Evolutionary conservation across 2,888 invertebrate species (phyloP).

Genomic region (Hedya salicella): DNA sequence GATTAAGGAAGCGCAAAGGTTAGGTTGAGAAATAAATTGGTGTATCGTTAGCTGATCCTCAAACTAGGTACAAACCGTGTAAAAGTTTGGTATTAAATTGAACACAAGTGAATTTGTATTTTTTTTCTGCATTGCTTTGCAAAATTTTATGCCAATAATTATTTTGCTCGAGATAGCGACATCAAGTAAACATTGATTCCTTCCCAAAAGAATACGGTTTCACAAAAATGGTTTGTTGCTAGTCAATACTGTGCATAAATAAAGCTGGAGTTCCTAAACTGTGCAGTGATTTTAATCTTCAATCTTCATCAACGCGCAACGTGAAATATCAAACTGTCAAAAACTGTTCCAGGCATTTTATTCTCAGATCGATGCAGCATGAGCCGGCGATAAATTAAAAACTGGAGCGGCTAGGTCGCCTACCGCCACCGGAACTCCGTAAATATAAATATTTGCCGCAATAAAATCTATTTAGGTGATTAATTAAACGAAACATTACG

Average conservation of each 20-base stretch:
- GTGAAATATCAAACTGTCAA: conserved; percentile 1
- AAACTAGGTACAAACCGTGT: not conserved
- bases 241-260: not conserved
- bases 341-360: conserved; percentile 3
- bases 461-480: conserved; percentile 77
- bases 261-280: not conserved
- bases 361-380: conserved; percentile 32
- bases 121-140: too few species aligned
- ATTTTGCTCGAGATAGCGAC: too few species aligned
- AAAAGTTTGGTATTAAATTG: not conserved
- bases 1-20: not conserved
- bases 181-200: too few species aligned
- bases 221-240: not conserved
- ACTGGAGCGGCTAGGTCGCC: conserved; percentile 52
- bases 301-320: not conserved
- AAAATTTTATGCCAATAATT: too few species aligned
- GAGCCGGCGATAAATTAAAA: conserved; percentile 52
- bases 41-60: not conserved
- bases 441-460: conserved; percentile 75
- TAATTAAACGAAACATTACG: conserved; percentile 69
- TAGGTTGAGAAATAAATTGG: not conserved
- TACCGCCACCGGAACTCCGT: conserved; percentile 55
- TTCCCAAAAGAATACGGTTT: not conserved
- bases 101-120: not conserved
- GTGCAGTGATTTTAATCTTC: not conserved